Base-by-base conservation (phyloP, 2,797 vertebrate genomes). In the Oreochromis grahami region DNA sequence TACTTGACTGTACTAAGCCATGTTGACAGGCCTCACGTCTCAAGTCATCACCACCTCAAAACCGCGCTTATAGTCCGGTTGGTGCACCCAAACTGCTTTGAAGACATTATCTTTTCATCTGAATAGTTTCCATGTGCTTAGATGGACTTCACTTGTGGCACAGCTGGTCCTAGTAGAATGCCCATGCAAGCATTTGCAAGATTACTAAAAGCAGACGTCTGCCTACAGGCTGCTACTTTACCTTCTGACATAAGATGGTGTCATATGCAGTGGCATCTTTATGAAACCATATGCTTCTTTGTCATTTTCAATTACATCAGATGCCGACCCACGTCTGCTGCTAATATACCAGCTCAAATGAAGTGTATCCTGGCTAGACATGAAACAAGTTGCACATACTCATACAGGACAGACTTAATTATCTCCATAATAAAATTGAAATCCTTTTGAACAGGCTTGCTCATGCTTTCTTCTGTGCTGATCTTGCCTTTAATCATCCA, bases 341-440 rank as follows among this genome's bases (percentile, higher is more conserved):
- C 79, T 87, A 77, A 81, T 89, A 80, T 32, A 89, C 32, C 52
- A 79, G 51, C 53, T 92, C 77, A 87, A 92, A 90, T 90, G 51
- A 92, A 87, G 85, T 81, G 83, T 82, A 55, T 85, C 90, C 89
- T 92, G 91, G 92, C 85, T 51, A 83, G 81, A 91, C 81, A 85
- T 89, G 88, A 88, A 92, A 91, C 82, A 80, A 80, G 58, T 21
- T 86, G 81, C 65, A 65, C 48, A 89, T 15, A 79, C 52, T 86
- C 76, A 60, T 21, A 38, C 77, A 77, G 77, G 78, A 87, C 79
- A 82, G 79, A 88, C 14, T 56, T 89, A 88, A 93, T 89, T 81
- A 84, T 80, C 65, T 87, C 81, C 85, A 93, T 68, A 85, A 90
- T 79, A 53, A 65, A 36, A 79, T 50, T 86, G 60, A n/a, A n/a